Base-by-base conservation (phyloP, 1,140 invertebrate species). In the Scaptomyza graminum region DNA sequence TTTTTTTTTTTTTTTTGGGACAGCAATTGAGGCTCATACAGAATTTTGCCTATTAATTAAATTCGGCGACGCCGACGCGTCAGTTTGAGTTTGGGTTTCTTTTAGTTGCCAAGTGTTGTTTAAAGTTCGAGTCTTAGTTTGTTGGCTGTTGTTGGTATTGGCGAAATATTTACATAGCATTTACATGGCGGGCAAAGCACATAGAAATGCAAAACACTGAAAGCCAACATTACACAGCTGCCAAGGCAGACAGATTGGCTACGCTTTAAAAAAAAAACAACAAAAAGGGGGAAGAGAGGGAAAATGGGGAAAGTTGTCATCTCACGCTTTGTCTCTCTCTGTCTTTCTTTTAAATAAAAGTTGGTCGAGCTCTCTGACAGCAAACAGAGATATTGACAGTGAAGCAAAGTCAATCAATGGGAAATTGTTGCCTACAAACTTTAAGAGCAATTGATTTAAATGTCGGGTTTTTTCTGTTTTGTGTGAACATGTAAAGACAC, bases 141-240 rank as follows among this genome's bases (percentile, higher is more conserved):
- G 60, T 28, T 39, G 63, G 56, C 8, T 76, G 13, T 44, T 13
- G 52, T 55, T 41, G 60, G 44, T 47, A 41, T 63, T 75, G 62
- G 66, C 51, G 52, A 83, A 75, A 83, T 78, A 79, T 83, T 83
- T 79, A 75, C 66, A 71, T 71, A 57, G 59, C 70, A 82, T 82
- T 81, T 76, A 74, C 79, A 66, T 69, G 49, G 50, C 25, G 37
- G 34, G 43, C 78, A 65, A 81, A 65, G 41, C 73, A 68, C 54
- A 41, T 41, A 64, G 47, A 65, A 81, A 76, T 76, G 69, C 79
- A 67, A 82, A 77, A 61, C 65, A 78, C 31, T 49, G 9, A 39
- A 41, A 41, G 70, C 37, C 52, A 49, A 74, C 9, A 16, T 54
- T 9, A 44, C 49, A 65, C 77, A 76, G 77, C 71, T 74, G 55